Base-by-base conservation (phyloP, 1,140 invertebrate genomes). In the Cydia splendana region DNA sequence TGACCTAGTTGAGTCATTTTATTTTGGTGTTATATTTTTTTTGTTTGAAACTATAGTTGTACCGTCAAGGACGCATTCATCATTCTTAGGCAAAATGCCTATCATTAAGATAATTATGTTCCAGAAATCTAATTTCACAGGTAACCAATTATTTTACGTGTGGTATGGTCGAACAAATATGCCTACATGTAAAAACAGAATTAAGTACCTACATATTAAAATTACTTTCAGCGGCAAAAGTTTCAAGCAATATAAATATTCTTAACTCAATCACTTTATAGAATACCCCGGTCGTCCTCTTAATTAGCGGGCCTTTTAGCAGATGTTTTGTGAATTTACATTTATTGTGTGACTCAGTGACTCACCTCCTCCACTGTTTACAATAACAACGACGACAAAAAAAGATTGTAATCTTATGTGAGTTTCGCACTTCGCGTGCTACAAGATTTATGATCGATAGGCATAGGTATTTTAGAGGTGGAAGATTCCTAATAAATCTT, bases 311-410 rank as follows among this genome's bases (percentile, higher is more conserved):
- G 30, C n/a, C 65, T 34, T 69, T 69, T 65, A 69, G 30, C 67
- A 71, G 67, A 71, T 71, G 67, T 34, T 69, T 15, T 38, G 28
- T 2, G 67, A 71, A 38, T 71, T 71, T 42, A 57, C 42, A 75
- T 81, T 77, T 81, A 45, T 80, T 78, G 78, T 42, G 7, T 42
- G 67, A 34, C 34, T 34, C 67, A 65, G 75, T 42, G 78, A 76
- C 77, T 24, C 20, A 62, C 18, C 57, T 62, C n/a, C 13, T 18
- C 18, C 15, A 62, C 80, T 87, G 82, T 87, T 87, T 87, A 87
- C 82, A 80, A 84, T 80, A 84, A 83, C 78, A 84, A 84, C 79
- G 67, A 81, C 75, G 79, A 82, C 79, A 74, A 77, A 69, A 34
- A 81, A 75, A 75, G 30, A 76, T 77, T 67, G 65, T 42, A 79